A percentile compares a stretch with the other conserved stretches of the same genome.
phyloP scores from a whole-genome alignment of 1,140 invertebrate species.

The Drosophila eugracilis region DNA sequence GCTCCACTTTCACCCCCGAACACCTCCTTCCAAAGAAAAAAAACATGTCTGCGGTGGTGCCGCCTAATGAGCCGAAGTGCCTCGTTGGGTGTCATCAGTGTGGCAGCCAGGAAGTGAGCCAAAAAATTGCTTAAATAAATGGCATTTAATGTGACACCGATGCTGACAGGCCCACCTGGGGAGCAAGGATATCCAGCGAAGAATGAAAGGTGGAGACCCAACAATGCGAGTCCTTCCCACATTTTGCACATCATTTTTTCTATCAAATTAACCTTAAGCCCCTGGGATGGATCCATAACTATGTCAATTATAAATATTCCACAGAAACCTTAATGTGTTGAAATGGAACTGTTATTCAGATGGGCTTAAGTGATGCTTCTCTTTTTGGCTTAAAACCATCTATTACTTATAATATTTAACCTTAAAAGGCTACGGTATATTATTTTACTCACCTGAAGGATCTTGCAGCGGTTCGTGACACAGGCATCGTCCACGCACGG shows the following conservation, averaged over 20 bases:
- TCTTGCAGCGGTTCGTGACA: conserved; percentile 95
- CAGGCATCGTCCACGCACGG: conserved; percentile 98
- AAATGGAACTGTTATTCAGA: background rate
- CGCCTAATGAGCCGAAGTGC: conserved; percentile 82
- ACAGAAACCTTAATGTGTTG: background rate
- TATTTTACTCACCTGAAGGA: conserved; percentile 91
- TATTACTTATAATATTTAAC: too few relatives aligned
- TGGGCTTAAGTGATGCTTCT: background rate
- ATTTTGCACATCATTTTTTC: conserved; percentile 9
- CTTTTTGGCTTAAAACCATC: too few relatives aligned
- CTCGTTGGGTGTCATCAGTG: conserved; percentile 78
- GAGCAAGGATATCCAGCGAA: conserved; percentile 2
- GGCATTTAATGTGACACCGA: conserved; percentile 78
- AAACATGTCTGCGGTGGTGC: conserved; percentile 16
- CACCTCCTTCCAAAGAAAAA: too few relatives aligned
- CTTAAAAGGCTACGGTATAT: too few relatives aligned
- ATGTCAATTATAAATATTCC: conserved; percentile 4
- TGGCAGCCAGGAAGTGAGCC: conserved; percentile 76
- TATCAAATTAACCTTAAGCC: conserved; percentile 12
- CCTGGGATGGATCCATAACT: conserved; percentile 10
- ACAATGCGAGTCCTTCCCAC: background rate
- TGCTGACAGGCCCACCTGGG: conserved; percentile 37
- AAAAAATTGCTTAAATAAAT: conserved; percentile 83
- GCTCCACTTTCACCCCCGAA: background rate
- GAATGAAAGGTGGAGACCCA: background rate